Evolutionary conservation across 2,797 vertebrate genomes (phyloP).

Genomic region (Potorous gilbertii): DNA sequence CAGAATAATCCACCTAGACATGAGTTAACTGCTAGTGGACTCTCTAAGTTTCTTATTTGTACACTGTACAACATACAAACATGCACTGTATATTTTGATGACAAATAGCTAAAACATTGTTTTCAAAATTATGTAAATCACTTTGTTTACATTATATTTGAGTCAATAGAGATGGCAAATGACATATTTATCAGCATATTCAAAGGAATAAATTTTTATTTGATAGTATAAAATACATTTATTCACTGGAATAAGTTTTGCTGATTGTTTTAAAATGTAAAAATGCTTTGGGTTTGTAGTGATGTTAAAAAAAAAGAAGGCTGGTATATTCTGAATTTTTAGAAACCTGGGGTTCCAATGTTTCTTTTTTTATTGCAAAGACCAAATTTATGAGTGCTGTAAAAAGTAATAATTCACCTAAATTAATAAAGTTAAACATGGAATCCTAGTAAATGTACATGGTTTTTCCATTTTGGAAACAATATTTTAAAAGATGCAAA

Average conservation of each 20-base stretch:
- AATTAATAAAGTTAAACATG: conserved; percentile 30
- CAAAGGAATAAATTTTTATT: conserved; percentile 28
- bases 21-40: not conserved
- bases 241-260: conserved; percentile 22
- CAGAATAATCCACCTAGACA: not conserved
- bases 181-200: not conserved
- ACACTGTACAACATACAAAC: not conserved
- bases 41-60: not conserved
- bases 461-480: not conserved
- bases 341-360: not conserved
- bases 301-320: conserved; percentile 18
- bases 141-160: not conserved
- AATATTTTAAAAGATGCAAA: conserved; percentile 43
- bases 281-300: not conserved
- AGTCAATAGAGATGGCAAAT: not conserved
- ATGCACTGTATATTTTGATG: not conserved
- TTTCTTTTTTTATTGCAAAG: conserved; percentile 33
- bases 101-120: not conserved
- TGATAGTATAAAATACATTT: not conserved
- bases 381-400: conserved; percentile 7
- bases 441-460: conserved; percentile 5
- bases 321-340: conserved; percentile 11
- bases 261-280: conserved; percentile 25
- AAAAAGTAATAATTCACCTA: conserved; percentile 42
- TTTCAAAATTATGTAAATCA: not conserved